Evolutionary conservation across 1,140 invertebrate genomes (phyloP).

Genomic region (Plutomurus gul): DNA sequence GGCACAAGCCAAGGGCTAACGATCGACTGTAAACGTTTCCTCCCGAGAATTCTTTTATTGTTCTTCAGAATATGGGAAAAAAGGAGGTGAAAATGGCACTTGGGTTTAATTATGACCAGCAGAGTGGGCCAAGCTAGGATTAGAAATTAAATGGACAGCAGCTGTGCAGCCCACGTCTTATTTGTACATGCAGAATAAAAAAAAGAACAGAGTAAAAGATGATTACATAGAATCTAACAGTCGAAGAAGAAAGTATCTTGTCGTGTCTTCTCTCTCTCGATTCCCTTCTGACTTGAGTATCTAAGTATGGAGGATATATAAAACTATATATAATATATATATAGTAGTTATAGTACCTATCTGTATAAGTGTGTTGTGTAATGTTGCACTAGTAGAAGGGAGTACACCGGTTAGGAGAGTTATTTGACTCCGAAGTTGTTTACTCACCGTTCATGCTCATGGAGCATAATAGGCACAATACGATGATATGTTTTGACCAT

Average conservation of each 20-base stretch:
- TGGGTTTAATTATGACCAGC: neutral
- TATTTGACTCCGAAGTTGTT: constrained; percentile 29
- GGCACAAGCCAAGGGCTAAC: neutral
- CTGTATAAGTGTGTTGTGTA: no score
- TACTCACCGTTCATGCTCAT: constrained; percentile 24
- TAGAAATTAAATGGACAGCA: constrained; percentile 4
- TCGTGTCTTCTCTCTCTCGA: no score
- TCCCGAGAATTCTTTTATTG: neutral
- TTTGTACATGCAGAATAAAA: no score
- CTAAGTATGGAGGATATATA: no score
- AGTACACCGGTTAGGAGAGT: constrained; percentile 18
- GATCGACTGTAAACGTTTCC: neutral
- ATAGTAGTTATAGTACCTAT: no score
- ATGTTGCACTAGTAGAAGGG: neutral
- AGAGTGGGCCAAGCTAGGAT: no score
- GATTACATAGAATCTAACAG: no score
- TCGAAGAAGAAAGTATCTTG: no score
- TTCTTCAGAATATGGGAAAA: neutral
- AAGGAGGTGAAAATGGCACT: constrained; percentile 20
- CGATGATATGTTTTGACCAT: constrained; percentile 17
- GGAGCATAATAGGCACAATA: constrained; percentile 5
- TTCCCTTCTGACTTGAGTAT: no score
- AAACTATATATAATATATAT: no score
- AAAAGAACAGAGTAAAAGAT: no score
- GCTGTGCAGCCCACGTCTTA: no score